Evolutionary conservation across 2,797 vertebrate genomes (phyloP).

Genomic region (Paratrypauchen microcephalus): DNA sequence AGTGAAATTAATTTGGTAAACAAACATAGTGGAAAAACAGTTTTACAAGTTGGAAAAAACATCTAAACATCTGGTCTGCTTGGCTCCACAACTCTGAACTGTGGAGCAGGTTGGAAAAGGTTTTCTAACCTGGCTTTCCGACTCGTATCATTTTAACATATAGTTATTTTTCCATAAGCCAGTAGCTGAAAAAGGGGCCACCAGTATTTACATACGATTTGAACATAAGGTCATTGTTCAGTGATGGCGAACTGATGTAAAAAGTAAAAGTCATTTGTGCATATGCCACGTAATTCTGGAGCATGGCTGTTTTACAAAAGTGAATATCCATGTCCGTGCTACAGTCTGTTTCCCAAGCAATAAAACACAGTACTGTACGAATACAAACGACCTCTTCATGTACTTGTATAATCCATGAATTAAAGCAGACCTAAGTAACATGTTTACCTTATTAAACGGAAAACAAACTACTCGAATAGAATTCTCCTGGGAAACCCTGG

Average conservation of each 20-base stretch:
- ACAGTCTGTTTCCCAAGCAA: not conserved
- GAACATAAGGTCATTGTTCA: not conserved
- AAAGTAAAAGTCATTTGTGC: not conserved
- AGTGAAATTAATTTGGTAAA: slow-evolving; percentile 25
- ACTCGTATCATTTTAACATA: not conserved
- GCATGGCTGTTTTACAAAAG: not conserved
- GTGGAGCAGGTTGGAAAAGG: no score
- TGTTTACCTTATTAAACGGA: no score
- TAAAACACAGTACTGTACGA: no score
- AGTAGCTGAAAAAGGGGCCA: not conserved
- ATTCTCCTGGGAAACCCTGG: no score
- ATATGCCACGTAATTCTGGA: not conserved
- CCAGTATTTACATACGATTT: not conserved
- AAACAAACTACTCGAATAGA: no score
- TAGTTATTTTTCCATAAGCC: not conserved
- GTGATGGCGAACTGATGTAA: not conserved
- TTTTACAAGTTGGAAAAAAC: slow-evolving; percentile 17
- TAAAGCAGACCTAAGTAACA: no score
- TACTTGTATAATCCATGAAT: no score
- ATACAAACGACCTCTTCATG: no score
- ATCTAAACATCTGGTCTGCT: slow-evolving; percentile 2
- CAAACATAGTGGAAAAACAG: not conserved
- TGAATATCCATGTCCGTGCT: not conserved
- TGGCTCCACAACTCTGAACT: not conserved
- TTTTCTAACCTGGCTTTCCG: not conserved